Percentiles rank a stretch among this genome's conserved stretches.
Evolutionary conservation across 2,113 vertebrate species (phyloP).

Genomic region (Alexandromys fortis): DNA sequence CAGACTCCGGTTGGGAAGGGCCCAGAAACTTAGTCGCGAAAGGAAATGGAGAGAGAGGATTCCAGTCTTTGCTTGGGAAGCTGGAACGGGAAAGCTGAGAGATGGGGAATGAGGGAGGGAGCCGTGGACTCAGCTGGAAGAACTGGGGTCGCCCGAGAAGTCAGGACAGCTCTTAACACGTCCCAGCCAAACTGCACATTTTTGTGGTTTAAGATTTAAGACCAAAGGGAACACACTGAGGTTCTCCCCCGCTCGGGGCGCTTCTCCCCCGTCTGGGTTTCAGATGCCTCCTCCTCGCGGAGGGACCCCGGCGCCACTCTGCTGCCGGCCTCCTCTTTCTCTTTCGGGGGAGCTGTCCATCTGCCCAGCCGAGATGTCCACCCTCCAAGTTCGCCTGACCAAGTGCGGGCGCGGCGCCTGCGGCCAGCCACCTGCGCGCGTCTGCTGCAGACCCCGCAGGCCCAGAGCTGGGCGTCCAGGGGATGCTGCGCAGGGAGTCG

Average conservation of each 20-base stretch:
- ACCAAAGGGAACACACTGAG: conserved; percentile 26
- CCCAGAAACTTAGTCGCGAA: conserved; percentile 57
- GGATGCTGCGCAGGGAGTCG: not conserved
- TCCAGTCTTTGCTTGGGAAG: not conserved
- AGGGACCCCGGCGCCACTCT: not conserved
- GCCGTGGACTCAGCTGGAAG: not conserved
- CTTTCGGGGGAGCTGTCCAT: not conserved
- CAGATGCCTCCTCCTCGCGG: not conserved
- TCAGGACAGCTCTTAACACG: conserved; percentile 56
- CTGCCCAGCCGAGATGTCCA: not conserved
- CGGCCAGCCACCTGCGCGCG: conserved; percentile 58
- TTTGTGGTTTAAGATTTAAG: conserved; percentile 65
- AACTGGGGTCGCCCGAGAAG: conserved; percentile 10
- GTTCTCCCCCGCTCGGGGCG: not conserved
- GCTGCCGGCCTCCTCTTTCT: conserved; percentile 29
- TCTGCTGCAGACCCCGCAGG: conserved; percentile 11
- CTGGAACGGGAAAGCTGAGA: not conserved
- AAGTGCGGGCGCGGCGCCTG: not conserved
- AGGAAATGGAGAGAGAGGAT: not conserved
- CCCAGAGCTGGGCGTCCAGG: not conserved
- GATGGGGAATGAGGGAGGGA: not conserved
- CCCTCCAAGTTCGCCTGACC: conserved; percentile 60
- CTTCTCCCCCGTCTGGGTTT: not conserved
- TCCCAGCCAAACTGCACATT: conserved; percentile 64
- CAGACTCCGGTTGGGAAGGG: conserved; percentile 25